phyloP scores from a whole-genome alignment of 2,797 vertebrate genomes.

The Danio albolineatus region DNA sequence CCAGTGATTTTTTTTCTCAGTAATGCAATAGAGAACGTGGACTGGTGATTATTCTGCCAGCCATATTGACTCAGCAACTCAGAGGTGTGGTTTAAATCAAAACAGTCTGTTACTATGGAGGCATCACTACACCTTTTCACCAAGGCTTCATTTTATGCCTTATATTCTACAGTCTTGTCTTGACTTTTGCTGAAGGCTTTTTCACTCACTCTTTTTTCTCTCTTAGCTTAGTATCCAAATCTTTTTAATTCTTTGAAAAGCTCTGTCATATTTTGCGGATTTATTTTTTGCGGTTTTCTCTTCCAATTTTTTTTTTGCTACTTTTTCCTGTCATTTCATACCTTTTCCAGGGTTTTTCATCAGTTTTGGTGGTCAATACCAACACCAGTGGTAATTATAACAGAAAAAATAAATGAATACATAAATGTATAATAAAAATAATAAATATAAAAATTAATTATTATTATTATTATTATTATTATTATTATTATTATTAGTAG shows the following conservation, averaged over 20 bases:
- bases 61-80: slow-evolving; percentile 69
- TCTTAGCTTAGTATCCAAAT: slow-evolving; percentile 68
- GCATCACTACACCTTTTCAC: slow-evolving; percentile 54
- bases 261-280: slow-evolving; percentile 33
- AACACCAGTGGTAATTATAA: too few relatives aligned
- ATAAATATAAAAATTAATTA: too few relatives aligned
- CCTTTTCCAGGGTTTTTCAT: background rate
- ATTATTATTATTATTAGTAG: too few relatives aligned
- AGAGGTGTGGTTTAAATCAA: slow-evolving; percentile 62
- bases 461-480: too few relatives aligned
- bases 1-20: slow-evolving; percentile 54
- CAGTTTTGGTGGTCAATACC: background rate
- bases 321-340: slow-evolving; percentile 13
- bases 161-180: slow-evolving; percentile 3
- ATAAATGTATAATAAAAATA: too few relatives aligned
- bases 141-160: slow-evolving; percentile 44
- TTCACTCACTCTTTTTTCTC: slow-evolving; percentile 62
- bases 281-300: slow-evolving; percentile 20
- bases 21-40: slow-evolving; percentile 63
- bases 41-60: slow-evolving; percentile 68
- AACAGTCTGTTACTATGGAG: slow-evolving; percentile 57
- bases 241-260: slow-evolving; percentile 45
- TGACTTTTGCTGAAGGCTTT: slow-evolving; percentile 62
- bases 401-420: too few relatives aligned
- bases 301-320: slow-evolving; percentile 7